phyloP scores from a whole-genome alignment of 2,113 vertebrate genomes.

The Callopanchax toddi region DNA sequence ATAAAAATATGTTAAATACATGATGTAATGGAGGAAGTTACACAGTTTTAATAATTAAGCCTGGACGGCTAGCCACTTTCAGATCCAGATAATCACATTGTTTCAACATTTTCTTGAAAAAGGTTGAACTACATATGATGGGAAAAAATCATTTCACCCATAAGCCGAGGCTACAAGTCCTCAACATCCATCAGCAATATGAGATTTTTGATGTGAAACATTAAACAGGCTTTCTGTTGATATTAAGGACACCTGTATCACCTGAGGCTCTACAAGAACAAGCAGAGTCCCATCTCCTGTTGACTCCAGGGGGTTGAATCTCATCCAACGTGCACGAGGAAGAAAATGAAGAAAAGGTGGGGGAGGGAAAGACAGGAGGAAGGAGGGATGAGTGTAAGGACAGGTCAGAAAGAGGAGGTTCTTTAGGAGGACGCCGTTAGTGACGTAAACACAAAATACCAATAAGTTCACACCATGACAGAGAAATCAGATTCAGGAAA shows the following conservation, averaged over 20 bases:
- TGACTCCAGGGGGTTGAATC: constrained; percentile 39
- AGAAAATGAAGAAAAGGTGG: neutral
- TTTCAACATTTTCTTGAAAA: neutral
- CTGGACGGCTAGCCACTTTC: neutral
- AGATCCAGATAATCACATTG: neutral
- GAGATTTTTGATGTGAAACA: constrained; percentile 13
- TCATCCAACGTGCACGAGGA: constrained; percentile 28
- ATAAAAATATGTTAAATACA: too few relatives aligned
- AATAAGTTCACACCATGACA: too few relatives aligned
- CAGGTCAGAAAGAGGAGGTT: too few relatives aligned
- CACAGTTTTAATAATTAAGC: neutral
- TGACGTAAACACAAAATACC: too few relatives aligned
- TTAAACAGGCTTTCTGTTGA: constrained; percentile 28
- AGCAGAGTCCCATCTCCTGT: constrained; percentile 47
- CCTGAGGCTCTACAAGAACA: constrained; percentile 61
- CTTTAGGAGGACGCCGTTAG: too few relatives aligned
- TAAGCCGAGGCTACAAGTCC: neutral
- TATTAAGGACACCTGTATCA: constrained; percentile 62
- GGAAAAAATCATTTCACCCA: neutral
- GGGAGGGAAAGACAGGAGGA: neutral
- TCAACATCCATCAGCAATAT: neutral
- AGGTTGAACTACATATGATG: too few relatives aligned
- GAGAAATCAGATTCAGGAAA: too few relatives aligned
- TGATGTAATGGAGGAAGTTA: too few relatives aligned
- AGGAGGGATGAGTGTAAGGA: neutral